Conservation (phyloP, 2,113 vertebrate species). For the Podarcis cretensis region DNA sequence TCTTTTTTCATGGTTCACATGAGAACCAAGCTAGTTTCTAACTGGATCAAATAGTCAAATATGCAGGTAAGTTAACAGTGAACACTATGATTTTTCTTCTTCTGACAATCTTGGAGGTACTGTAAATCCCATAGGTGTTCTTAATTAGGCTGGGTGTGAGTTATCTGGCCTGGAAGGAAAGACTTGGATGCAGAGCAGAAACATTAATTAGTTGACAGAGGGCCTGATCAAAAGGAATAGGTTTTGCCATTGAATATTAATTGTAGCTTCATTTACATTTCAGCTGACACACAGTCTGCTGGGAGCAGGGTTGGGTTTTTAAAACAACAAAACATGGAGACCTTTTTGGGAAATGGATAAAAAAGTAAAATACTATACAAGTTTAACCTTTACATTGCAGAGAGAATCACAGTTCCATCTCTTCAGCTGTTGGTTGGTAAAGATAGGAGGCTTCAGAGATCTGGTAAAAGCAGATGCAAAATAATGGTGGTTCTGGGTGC, state of each 20-base stretch:
- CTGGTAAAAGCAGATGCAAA: not conserved
- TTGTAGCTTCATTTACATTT: not conserved
- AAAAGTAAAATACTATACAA: not conserved
- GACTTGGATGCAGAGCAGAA: not conserved
- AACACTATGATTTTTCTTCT: no score
- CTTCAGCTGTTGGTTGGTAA: not conserved
- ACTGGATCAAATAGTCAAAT: no score
- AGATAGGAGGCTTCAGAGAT: not conserved
- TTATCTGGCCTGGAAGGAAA: not conserved
- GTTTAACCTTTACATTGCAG: not conserved
- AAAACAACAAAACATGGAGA: not conserved
- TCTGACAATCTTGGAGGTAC: not conserved
- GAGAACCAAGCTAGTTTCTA: no score
- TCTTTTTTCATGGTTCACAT: not conserved
- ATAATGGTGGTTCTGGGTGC: not conserved
- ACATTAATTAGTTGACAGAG: not conserved
- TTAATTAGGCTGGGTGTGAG: not conserved
- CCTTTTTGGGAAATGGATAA: not conserved
- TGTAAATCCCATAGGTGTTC: not conserved
- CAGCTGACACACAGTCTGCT: not conserved
- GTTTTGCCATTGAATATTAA: not conserved
- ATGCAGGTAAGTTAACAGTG: no score
- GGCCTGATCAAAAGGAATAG: not conserved
- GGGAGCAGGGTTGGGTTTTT: not conserved
- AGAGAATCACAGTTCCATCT: not conserved